Evolutionary conservation across 2,113 vertebrate species (phyloP), one percentile per base, ranked within the genome.

Genomic region (Callaeas wilsoni): DNA sequence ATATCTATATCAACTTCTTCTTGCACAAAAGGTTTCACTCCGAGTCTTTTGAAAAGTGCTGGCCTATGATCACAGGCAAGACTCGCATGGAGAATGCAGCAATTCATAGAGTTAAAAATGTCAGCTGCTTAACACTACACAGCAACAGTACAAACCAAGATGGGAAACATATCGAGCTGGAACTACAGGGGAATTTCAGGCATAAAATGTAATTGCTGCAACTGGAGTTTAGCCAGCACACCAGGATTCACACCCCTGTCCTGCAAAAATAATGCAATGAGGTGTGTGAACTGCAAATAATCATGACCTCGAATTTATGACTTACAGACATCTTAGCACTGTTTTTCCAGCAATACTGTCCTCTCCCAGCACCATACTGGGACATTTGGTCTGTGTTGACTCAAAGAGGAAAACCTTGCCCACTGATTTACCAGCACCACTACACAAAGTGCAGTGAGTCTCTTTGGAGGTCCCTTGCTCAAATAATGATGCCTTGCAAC

Each of bases 211-310:
- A 92, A 95, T 91, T 92, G 94, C 86, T 94, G 7, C 9, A 94
- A 57, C 95, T 97, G 90, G 91, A 96, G 44, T 84, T 94, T 32
- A 90, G 93, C 91, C 95, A 96, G 68, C 89, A 90, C 93, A 76
- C 70, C 91, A 95, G 87, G 93, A 94, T 97, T 97, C 96, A 91
- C 96, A 96, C 91, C 96, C 82, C 83, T 96, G 91, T 95, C 96
- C 95, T 87, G 86, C 75, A 89, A 92, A 95, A 89, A 73, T 84
- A 86, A 80, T 86, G 82, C 95, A 94, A 94, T 59, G 91, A 96
- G 89, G 96, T 96, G 96, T 87, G 89, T 60, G 89, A 96, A 79
- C 65, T 12, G 6, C 93, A 95, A 91, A 96, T 90, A 96, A 87
- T 89, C 90, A 83, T 79, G 94, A 96, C 94, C 84, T 89, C 87